Conservation (phyloP, 1,140 invertebrate species). For the Pteromalus puparum region DNA sequence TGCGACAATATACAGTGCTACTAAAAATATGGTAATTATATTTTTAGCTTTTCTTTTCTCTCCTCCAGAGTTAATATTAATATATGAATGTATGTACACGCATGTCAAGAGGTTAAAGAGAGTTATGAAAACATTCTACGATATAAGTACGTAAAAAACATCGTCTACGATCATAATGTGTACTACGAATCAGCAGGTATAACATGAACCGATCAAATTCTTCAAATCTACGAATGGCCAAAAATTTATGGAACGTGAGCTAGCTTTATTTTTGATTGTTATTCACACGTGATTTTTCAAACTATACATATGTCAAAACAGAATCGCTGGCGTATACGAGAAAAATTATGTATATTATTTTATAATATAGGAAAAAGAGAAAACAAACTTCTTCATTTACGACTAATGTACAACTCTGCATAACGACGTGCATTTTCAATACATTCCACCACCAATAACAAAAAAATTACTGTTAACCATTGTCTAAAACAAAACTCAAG, state of each 20-base stretch:
- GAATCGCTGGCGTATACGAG: constrained; percentile 44
- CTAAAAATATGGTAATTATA: constrained; percentile 53
- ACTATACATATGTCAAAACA: constrained; percentile 8
- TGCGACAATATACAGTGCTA: constrained; percentile 50
- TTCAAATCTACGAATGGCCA: not conserved
- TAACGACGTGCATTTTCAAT: constrained; percentile 55
- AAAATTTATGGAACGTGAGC: not conserved
- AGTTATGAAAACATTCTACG: constrained; percentile 15
- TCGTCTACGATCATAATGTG: constrained; percentile 6
- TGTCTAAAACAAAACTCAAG: constrained; percentile 25
- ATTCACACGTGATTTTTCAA: constrained; percentile 10
- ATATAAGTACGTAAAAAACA: not conserved
- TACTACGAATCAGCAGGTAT: not conserved
- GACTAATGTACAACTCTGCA: constrained; percentile 14
- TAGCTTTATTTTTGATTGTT: not conserved
- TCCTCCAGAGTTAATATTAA: constrained; percentile 31
- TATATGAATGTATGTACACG: constrained; percentile 11
- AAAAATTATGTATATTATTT: constrained; percentile 4
- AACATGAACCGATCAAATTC: not conserved
- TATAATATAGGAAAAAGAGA: constrained; percentile 29
- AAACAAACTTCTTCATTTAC: constrained; percentile 42
- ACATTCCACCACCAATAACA: constrained; percentile 69
- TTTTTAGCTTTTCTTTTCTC: constrained; percentile 22
- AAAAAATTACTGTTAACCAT: constrained; percentile 53
- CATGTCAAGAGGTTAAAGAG: not conserved